These are phyloP conservation scores for Calephelis virginiensis DNA, from an alignment of 1,140 invertebrate genomes.

Conservation along the genomic window DNA sequence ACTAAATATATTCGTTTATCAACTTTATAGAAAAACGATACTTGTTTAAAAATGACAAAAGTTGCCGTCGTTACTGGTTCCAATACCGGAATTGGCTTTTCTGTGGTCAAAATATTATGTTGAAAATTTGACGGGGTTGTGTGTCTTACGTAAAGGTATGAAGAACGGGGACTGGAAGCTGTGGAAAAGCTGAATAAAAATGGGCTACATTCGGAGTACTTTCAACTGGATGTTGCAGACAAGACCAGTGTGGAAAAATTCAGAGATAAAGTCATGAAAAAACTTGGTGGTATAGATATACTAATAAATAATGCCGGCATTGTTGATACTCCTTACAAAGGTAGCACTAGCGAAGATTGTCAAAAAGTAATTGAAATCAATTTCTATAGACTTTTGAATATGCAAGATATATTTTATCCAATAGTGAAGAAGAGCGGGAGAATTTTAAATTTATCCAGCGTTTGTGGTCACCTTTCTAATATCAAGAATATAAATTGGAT, in stretches of 20 bases:
- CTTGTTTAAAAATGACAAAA: conserved; percentile 30
- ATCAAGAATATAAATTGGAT: no score
- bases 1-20: no score
- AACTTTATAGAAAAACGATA: no score
- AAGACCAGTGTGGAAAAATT: conserved; percentile 80
- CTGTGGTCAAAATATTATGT: conserved; percentile 82
- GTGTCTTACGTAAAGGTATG: conserved; percentile 81
- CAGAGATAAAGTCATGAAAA: conserved; percentile 79
- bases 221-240: conserved; percentile 84
- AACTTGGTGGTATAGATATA: conserved; percentile 87
- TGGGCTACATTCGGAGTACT: conserved; percentile 79
- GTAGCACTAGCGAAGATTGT: no score
- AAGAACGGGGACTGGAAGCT: conserved; percentile 77
- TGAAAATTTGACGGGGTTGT: conserved; percentile 81
- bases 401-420: no score
- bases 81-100: conserved; percentile 88
- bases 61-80: conserved; percentile 82
- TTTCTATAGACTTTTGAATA: no score
- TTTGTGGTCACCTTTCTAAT: no score
- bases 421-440: no score
- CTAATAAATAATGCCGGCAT: conserved; percentile 81
- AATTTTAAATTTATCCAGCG: no score
- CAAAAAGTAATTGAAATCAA: no score
- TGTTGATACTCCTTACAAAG: no score
- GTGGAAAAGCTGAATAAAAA: conserved; percentile 76